phyloP scores from a whole-genome alignment of 2,113 vertebrate genomes.

The Gymnobelideus leadbeateri region DNA sequence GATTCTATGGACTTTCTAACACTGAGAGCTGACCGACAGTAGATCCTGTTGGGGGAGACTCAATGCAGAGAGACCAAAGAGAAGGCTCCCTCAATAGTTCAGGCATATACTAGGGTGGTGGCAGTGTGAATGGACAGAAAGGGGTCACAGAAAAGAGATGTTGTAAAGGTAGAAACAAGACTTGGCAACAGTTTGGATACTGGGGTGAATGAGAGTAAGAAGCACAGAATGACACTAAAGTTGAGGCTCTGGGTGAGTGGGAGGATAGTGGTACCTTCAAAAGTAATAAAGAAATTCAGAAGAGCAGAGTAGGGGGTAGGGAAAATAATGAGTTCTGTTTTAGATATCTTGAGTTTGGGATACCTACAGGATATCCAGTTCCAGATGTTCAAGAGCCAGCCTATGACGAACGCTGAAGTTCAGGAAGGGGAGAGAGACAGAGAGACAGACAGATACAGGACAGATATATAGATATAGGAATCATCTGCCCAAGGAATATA shows the following conservation, averaged over 20 bases:
- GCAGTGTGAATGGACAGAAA: neutral
- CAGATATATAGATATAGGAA: neutral
- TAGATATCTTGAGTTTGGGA: neutral
- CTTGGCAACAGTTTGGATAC: neutral
- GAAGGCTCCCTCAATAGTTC: neutral
- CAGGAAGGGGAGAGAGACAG: neutral
- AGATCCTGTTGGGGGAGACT: neutral
- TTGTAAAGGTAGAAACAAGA: neutral
- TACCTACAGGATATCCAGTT: neutral
- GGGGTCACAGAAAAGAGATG: neutral
- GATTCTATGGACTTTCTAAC: too few relatives aligned
- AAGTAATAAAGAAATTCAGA: neutral
- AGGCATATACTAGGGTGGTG: neutral
- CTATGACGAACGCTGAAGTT: neutral
- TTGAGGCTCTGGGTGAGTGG: neutral
- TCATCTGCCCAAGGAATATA: neutral
- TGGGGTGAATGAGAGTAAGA: neutral
- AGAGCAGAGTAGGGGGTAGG: neutral
- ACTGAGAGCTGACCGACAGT: too few relatives aligned
- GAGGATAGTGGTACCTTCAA: neutral
- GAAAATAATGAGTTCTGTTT: neutral
- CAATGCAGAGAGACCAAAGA: neutral
- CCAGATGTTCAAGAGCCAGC: neutral
- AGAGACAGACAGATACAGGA: neutral
- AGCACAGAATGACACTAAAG: neutral